Base-by-base conservation (phyloP, 2,797 vertebrate species). In the Falco novaeseelandiae region DNA sequence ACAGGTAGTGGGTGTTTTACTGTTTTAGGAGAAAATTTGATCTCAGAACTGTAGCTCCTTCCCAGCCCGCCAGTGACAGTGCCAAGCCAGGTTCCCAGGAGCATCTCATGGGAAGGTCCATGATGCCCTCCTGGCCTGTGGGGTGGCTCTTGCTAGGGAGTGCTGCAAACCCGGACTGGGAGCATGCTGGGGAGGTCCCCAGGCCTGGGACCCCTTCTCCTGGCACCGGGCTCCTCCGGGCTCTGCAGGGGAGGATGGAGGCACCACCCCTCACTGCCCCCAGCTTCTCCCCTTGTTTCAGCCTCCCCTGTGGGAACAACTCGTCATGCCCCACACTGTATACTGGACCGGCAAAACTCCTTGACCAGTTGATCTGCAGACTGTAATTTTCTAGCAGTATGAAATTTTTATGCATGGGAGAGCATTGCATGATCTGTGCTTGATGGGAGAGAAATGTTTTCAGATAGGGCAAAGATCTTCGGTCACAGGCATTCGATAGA, bases 201-300 rank as follows among this genome's bases (percentile, higher is more conserved):
- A 23, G 4, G 10, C 34, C 29, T 55, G 34, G 14, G 22, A 26
- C 58, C 23, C 5, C 14, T 57, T 38, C 44, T 77, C 3, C 55
- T 66, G 34, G 25, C 51, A 32, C 48, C 61, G 42, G 8, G 42
- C 15, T 82, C 30, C 71, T 73, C 51, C 4, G 7, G 14, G 12
- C 8, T 81, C 51, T 44, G 27, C 1, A 3, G 55, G 69, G 2
- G 1, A 69, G n/a, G 55, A 66, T 26, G 52, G 22, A 74, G 46
- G 10, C 20, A 66, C 46, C 34, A 38, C 9, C 16, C 9, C 22
- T 62, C 25, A 34, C 9, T 1, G 0, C 2, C 16, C 23, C 10
- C 3, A 4, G 0, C 0, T 58, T 49, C 40, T 76, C 40, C 62
- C 4, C 54, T 20, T 29, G 32, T 27, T 71, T 46, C 30, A n/a